Evolutionary conservation across 2,888 invertebrate genomes (phyloP).

Genomic region (Lamellibrachia columna): DNA sequence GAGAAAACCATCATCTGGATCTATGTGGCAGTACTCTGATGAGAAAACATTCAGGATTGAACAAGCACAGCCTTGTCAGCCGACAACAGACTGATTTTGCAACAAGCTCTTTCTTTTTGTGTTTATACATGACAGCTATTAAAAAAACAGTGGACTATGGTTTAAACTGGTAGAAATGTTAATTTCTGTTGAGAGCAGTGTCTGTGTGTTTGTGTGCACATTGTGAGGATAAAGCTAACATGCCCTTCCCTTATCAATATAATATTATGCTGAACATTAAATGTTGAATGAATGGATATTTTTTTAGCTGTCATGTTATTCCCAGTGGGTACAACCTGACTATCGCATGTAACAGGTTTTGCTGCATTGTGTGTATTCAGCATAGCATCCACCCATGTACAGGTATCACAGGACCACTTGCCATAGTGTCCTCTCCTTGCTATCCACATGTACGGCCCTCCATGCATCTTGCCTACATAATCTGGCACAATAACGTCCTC

Average conservation of each 20-base stretch:
- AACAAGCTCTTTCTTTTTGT: too few relatives aligned
- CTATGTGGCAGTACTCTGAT: slow-evolving; percentile 48
- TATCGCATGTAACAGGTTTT: not conserved
- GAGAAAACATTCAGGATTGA: not conserved
- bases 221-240: too few relatives aligned
- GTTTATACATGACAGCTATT: too few relatives aligned
- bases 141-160: too few relatives aligned
- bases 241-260: too few relatives aligned
- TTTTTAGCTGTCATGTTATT: not conserved
- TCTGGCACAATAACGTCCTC: slow-evolving; percentile 44
- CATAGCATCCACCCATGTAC: not conserved
- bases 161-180: too few relatives aligned
- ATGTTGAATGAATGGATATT: not conserved
- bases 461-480: slow-evolving; percentile 48
- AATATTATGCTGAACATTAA: too few relatives aligned
- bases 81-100: not conserved
- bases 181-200: not conserved
- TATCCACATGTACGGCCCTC: slow-evolving; percentile 49
- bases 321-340: not conserved
- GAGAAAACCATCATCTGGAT: slow-evolving; percentile 48
- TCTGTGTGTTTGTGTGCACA: not conserved
- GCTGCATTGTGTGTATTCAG: not conserved
- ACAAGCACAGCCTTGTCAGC: not conserved
- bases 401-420: not conserved
- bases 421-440: slow-evolving; percentile 48